Percentiles rank a stretch among this genome's conserved stretches.
Evolutionary conservation across 2,888 invertebrate species (phyloP).

Genomic region (Ceraclea dissimilis): DNA sequence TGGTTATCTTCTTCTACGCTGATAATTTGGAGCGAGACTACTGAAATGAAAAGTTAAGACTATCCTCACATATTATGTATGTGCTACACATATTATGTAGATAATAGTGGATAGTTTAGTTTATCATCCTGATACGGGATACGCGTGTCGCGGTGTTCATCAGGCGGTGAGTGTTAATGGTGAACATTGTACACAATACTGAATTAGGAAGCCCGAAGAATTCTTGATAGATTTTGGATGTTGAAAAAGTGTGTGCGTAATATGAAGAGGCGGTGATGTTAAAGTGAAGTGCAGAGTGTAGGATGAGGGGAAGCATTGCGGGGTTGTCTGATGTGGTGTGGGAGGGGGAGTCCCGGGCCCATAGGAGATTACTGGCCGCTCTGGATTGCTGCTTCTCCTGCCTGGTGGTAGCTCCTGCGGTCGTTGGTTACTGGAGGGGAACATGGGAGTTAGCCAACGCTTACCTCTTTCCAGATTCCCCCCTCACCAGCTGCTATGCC

Average conservation of each 20-base stretch:
- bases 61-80: too few species aligned
- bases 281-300: constrained; percentile 25
- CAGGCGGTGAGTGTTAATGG: too few species aligned
- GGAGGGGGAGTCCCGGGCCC: constrained; percentile 43
- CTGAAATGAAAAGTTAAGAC: too few species aligned
- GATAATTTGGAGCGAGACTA: too few species aligned
- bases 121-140: too few species aligned
- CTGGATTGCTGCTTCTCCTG: constrained; percentile 68
- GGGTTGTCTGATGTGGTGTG: constrained; percentile 54
- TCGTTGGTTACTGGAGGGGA: constrained; percentile 81
- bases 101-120: too few species aligned
- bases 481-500: constrained; percentile 54
- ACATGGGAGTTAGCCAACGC: constrained; percentile 74
- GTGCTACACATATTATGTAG: too few species aligned
- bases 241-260: not conserved
- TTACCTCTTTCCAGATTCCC: constrained; percentile 58
- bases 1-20: too few species aligned
- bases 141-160: too few species aligned
- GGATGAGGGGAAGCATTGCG: constrained; percentile 62
- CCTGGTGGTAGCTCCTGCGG: constrained; percentile 67
- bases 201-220: too few species aligned
- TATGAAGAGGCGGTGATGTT: not conserved
- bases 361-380: constrained; percentile 53
- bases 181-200: too few species aligned
- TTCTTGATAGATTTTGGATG: not conserved